Evolutionary conservation across 1,140 invertebrate species (phyloP).

Genomic region (Brachionus koreanus): DNA sequence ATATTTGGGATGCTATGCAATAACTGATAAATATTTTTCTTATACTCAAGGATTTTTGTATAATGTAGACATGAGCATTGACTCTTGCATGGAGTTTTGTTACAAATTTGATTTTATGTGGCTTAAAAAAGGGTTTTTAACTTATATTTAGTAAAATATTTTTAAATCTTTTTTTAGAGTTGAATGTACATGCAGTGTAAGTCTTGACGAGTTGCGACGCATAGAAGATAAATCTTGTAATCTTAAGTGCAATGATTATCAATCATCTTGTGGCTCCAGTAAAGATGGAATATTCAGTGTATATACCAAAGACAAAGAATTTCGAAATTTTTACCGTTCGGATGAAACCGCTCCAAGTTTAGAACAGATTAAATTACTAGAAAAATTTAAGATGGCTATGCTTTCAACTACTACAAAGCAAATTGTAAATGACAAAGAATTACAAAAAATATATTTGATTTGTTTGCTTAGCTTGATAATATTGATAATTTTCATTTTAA

Average conservation of each 20-base stretch:
- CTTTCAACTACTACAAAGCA: neutral
- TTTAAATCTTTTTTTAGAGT: neutral
- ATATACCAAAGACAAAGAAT: neutral
- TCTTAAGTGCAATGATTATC: constrained; percentile 1
- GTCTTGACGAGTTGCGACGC: neutral
- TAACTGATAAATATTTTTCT: neutral
- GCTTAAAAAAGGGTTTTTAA: constrained; percentile 14
- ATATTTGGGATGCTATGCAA: neutral
- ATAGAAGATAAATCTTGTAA: neutral
- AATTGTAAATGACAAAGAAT: neutral
- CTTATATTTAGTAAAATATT: neutral
- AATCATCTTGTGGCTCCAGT: neutral
- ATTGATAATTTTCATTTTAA: neutral
- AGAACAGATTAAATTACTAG: neutral
- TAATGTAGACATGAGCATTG: constrained; percentile 4
- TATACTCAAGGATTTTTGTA: neutral
- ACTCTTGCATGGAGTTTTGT: neutral
- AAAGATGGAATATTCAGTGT: constrained; percentile 13
- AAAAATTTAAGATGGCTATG: neutral
- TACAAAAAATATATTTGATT: constrained; percentile 1
- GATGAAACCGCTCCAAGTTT: neutral
- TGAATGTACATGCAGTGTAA: neutral
- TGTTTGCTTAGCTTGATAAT: neutral
- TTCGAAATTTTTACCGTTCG: neutral
- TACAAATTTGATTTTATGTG: neutral